Evolutionary conservation across 2,113 vertebrate species (phyloP).

Genomic region (Agelaius tricolor): DNA sequence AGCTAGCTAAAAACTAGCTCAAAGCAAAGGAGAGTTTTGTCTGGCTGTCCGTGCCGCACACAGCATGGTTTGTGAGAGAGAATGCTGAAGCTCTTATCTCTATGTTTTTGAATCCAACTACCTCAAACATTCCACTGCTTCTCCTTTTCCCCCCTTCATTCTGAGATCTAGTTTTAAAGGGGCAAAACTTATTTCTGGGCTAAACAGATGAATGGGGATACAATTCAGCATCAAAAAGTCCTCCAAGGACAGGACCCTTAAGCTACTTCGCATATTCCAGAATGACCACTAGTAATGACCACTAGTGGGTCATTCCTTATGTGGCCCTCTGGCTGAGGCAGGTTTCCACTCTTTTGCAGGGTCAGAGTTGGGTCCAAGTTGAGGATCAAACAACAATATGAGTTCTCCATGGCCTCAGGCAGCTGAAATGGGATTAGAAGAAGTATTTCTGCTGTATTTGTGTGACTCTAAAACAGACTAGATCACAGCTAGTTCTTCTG

Average conservation of each 20-base stretch:
- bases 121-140: neutral
- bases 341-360: neutral
- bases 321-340: neutral
- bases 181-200: neutral
- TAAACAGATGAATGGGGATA: neutral
- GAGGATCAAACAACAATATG: neutral
- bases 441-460: neutral
- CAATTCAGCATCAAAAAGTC: neutral
- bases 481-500: neutral
- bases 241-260: neutral
- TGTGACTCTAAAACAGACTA: neutral
- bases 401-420: accelerated
- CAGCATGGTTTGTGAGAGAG: neutral
- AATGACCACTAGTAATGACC: neutral
- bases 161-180: neutral
- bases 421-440: neutral
- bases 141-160: neutral
- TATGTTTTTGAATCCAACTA: neutral
- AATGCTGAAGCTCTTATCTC: neutral
- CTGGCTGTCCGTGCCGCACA: accelerated
- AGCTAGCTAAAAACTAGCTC: neutral
- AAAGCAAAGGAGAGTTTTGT: neutral
- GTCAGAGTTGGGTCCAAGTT: neutral
- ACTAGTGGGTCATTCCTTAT: neutral
- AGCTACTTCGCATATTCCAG: neutral